Evolutionary conservation across 1,140 invertebrate genomes (phyloP).

Genomic region (Drosophila persimilis): DNA sequence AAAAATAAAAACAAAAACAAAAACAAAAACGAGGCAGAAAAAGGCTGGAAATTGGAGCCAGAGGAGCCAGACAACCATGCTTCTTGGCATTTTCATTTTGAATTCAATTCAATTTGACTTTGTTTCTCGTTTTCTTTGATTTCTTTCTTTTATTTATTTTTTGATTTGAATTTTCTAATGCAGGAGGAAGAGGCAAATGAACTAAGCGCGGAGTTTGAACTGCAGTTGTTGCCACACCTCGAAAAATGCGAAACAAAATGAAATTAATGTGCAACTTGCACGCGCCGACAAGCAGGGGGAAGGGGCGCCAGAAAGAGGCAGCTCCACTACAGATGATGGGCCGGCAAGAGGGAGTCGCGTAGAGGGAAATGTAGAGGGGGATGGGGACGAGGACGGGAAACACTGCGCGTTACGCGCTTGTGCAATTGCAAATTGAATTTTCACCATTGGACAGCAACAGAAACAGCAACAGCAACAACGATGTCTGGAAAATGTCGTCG

Average conservation of each 20-base stretch:
- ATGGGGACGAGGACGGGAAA: too few species aligned
- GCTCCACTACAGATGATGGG: background rate
- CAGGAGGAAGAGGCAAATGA: constrained; percentile 71
- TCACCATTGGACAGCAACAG: constrained; percentile 41
- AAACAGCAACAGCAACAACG: constrained; percentile 14
- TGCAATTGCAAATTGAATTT: constrained; percentile 81
- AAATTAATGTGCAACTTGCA: constrained; percentile 80
- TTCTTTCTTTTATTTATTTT: constrained; percentile 25
- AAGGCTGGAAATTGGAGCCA: constrained; percentile 54
- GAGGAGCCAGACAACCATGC: constrained; percentile 54
- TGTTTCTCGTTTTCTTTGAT: constrained; percentile 25
- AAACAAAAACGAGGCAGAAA: constrained; percentile 1
- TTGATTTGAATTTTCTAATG: constrained; percentile 64
- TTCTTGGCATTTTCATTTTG: constrained; percentile 73
- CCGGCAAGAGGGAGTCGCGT: background rate
- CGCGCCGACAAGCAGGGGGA: constrained; percentile 58
- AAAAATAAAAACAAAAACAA: background rate
- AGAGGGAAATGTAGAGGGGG: too few species aligned
- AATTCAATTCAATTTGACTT: constrained; percentile 72
- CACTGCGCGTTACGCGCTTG: constrained; percentile 67
- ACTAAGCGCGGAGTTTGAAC: constrained; percentile 80
- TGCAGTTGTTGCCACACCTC: constrained; percentile 69
- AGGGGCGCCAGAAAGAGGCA: constrained; percentile 3
- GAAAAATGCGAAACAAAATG: constrained; percentile 73
- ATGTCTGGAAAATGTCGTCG: constrained; percentile 75